Percentiles rank a stretch among this genome's conserved stretches.
Evolutionary conservation across 2,888 invertebrate genomes (phyloP).

Genomic region (Heliconius ethilla): DNA sequence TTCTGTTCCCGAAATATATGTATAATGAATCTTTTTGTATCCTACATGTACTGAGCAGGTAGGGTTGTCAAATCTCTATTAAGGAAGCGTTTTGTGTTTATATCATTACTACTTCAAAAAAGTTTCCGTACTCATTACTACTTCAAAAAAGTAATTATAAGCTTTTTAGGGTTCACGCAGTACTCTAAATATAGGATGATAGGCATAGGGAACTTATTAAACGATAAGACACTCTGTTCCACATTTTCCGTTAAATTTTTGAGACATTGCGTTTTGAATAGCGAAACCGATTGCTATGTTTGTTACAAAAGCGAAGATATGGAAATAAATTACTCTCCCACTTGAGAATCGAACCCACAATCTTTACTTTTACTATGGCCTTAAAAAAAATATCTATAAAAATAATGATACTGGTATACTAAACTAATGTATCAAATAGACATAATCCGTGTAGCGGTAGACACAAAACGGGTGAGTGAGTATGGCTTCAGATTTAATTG

Average conservation of each 20-base stretch:
- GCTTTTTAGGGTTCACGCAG: too few relatives aligned
- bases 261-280: background rate
- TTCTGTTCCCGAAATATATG: conserved; percentile 33
- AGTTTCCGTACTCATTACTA: background rate
- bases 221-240: background rate
- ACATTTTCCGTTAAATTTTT: background rate
- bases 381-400: background rate
- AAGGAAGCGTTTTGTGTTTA: too few relatives aligned
- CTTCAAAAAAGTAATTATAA: background rate
- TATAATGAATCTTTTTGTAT: conserved; percentile 27
- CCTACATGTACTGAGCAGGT: background rate
- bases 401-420: conserved; percentile 17
- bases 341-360: background rate
- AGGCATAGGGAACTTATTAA: background rate
- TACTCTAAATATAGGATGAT: too few relatives aligned
- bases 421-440: conserved; percentile 34
- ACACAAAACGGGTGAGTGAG: conserved; percentile 40
- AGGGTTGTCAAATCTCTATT: conserved; percentile 29
- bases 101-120: background rate
- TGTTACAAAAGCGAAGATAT: background rate
- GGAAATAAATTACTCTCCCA: background rate
- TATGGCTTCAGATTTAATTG: conserved; percentile 46
- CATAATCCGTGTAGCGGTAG: conserved; percentile 41
- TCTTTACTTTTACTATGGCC: background rate
- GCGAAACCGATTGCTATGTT: background rate